Evolutionary conservation across 2,888 invertebrate species (phyloP).

Genomic region (Drosophila sordidapex): DNA sequence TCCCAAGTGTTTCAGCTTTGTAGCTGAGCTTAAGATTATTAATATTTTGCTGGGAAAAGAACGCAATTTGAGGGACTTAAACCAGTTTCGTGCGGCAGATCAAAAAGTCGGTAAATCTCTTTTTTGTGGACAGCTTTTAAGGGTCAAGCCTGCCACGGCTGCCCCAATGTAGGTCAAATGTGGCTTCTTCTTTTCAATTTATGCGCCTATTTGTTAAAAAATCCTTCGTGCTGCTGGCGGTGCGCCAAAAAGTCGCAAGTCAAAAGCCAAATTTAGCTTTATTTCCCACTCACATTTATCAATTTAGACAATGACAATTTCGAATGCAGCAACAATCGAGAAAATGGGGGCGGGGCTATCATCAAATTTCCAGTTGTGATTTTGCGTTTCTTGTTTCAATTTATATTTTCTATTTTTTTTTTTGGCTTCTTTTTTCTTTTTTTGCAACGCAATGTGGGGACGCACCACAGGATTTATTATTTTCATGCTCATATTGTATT

Average conservation of each 20-base stretch:
- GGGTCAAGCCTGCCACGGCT: conserved; percentile 43
- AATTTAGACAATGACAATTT: conserved; percentile 53
- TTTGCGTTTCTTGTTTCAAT: conserved; percentile 26
- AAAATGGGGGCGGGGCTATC: neutral
- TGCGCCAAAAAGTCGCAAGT: conserved; percentile 31
- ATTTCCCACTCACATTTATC: conserved; percentile 54
- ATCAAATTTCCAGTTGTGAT: conserved; percentile 45
- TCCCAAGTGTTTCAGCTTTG: conserved; percentile 45
- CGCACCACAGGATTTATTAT: conserved; percentile 37
- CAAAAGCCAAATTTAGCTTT: conserved; percentile 26
- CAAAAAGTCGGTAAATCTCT: conserved; percentile 20
- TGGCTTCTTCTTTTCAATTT: conserved; percentile 57
- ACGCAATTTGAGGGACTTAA: conserved; percentile 46
- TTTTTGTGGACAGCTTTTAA: conserved; percentile 12
- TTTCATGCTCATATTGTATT: conserved; percentile 15
- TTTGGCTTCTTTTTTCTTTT: neutral
- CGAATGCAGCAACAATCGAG: conserved; percentile 15
- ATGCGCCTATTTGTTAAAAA: conserved; percentile 63
- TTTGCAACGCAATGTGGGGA: conserved; percentile 11
- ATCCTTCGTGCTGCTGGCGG: conserved; percentile 26
- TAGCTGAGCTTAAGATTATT: conserved; percentile 27
- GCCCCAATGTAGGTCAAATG: conserved; percentile 50
- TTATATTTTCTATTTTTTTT: neutral
- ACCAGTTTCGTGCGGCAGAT: conserved; percentile 20
- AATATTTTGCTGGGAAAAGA: conserved; percentile 39